Evolutionary conservation across 2,888 invertebrate species (phyloP), one percentile per base, ranked within the genome.

Genomic region (Blera fallax): DNA sequence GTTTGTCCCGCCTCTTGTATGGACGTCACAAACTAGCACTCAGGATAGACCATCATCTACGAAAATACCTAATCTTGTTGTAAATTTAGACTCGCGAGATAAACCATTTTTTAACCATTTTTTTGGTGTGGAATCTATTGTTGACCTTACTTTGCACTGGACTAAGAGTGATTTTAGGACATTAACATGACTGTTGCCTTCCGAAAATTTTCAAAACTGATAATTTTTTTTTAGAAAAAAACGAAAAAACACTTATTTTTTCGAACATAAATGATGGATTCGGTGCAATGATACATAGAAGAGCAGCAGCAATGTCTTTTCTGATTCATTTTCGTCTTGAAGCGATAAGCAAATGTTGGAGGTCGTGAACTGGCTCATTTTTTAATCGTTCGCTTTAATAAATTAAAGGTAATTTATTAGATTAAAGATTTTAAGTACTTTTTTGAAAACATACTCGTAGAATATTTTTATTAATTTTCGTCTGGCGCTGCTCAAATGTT

Each of bases 321-420:
- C 3, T 56, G 21, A 29, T 70, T 43, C n/a, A 37, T 73, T 16
- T 24, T 56, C 52, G 50, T 52, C 50, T 14, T 10, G 24, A 14
- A 14, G 21, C n/a, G 76, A 65, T 65, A 74, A 76, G 37, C n/a
- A n/a, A 37, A 50, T 40, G 10, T 3, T 14, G n/a, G 3, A 34
- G 73, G 65, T 67, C 65, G 11, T 18, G 50, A 58, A 32, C 58
- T 65, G 73, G 50, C 58, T 65, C 34, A 65, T 48, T 34, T 43
- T 67, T 52, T 80, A 65, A 80, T 80, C 73, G 65, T 60, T 73
- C 34, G 21, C 24, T 60, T 50, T 1, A 65, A 65, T 56, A 67
- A 73, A 73, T 80, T 80, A 67, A 80, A 80, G 79, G 79, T 80
- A 80, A 64, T 60, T 40, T 58, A 40, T 43, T 1, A 34, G 48